phyloP scores from a whole-genome alignment of 2,888 invertebrate species.

The Ennomos erosarius region DNA sequence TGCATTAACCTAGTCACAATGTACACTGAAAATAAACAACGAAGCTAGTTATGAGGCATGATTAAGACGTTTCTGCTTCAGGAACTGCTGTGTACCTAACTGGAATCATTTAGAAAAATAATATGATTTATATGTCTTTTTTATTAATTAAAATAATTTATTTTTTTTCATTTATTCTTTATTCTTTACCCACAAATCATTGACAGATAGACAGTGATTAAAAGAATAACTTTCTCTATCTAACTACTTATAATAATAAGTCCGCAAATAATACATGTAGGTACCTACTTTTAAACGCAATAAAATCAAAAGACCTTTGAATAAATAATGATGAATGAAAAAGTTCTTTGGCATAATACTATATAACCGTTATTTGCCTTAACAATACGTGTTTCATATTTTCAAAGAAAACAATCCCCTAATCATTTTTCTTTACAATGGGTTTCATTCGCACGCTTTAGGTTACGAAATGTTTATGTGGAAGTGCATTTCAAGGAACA shows the following conservation, averaged over 20 bases:
- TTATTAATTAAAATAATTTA: too few relatives aligned
- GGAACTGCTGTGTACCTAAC: too few relatives aligned
- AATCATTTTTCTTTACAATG: slow-evolving; percentile 17
- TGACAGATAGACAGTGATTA: too few relatives aligned
- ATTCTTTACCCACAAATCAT: too few relatives aligned
- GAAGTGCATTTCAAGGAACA: slow-evolving; percentile 10
- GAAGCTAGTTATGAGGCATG: neutral
- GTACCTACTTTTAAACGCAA: too few relatives aligned
- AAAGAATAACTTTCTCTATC: too few relatives aligned
- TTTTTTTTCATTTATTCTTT: too few relatives aligned
- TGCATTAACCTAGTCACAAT: slow-evolving; percentile 59
- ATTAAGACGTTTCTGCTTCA: too few relatives aligned
- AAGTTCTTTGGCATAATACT: neutral
- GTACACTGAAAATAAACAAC: slow-evolving; percentile 27
- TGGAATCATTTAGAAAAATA: too few relatives aligned
- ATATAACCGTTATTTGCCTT: slow-evolving; percentile 1
- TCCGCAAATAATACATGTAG: neutral
- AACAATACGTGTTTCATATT: slow-evolving; percentile 22
- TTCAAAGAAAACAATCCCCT: slow-evolving; percentile 27
- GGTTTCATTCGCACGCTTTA: slow-evolving; percentile 6
- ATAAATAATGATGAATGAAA: neutral
- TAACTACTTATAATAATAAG: too few relatives aligned
- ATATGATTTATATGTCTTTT: too few relatives aligned
- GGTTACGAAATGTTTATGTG: slow-evolving; percentile 8
- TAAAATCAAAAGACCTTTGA: too few relatives aligned